Evolutionary conservation across 2,888 invertebrate genomes (phyloP).

Genomic region (Xanthorhoe designata): DNA sequence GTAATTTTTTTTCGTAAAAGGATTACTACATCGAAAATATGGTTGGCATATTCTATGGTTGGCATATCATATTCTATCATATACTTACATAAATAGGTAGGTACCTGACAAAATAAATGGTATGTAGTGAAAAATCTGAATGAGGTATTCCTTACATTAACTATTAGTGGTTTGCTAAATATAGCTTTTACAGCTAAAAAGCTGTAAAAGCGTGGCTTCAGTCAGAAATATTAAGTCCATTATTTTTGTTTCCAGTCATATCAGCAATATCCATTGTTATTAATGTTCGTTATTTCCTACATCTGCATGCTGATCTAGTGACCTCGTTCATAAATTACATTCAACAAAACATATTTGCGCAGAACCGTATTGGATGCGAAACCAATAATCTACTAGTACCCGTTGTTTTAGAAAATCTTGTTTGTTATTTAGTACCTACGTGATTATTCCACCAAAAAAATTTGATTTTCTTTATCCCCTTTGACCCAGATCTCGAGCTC

Average conservation of each 20-base stretch:
- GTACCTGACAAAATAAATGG: too few species aligned
- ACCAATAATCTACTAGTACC: constrained; percentile 40
- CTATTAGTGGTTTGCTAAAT: too few species aligned
- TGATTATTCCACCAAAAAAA: neutral
- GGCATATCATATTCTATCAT: too few species aligned
- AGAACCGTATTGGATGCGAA: constrained; percentile 50
- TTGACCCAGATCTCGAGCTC: neutral
- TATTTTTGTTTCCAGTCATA: constrained; percentile 2
- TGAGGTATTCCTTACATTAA: too few species aligned
- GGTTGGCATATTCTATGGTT: neutral
- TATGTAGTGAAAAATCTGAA: too few species aligned
- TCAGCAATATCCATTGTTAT: constrained; percentile 19
- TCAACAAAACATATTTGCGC: constrained; percentile 46
- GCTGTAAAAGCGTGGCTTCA: neutral
- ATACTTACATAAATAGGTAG: too few species aligned
- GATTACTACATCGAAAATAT: neutral
- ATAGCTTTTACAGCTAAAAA: too few species aligned
- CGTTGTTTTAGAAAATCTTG: constrained; percentile 21
- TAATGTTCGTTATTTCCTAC: constrained; percentile 39
- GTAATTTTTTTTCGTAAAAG: constrained; percentile 7
- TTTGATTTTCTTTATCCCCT: neutral
- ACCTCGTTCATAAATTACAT: constrained; percentile 51
- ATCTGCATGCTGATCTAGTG: constrained; percentile 41
- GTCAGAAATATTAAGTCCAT: neutral
- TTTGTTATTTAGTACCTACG: constrained; percentile 7